phyloP scores from a whole-genome alignment of 2,797 vertebrate species.

The Acropternis orthonyx region DNA sequence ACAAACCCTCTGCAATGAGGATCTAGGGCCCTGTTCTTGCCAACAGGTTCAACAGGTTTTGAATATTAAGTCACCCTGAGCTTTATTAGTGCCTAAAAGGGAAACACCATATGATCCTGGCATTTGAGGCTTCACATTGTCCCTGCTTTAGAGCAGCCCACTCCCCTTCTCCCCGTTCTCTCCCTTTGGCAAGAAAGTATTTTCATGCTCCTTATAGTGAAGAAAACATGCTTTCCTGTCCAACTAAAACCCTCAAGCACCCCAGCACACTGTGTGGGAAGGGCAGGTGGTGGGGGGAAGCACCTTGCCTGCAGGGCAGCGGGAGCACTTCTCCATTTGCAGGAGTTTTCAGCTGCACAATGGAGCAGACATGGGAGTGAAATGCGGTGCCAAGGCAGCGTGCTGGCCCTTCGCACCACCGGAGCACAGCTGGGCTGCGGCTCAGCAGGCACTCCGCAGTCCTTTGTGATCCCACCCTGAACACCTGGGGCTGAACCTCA shows the following conservation, averaged over 20 bases:
- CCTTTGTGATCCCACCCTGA: not conserved
- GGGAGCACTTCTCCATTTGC: accelerated
- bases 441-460: not conserved
- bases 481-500: not conserved
- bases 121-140: not conserved
- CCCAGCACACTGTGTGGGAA: not conserved
- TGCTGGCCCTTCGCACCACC: not conserved
- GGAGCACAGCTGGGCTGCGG: not conserved
- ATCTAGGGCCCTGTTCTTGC: slow-evolving; percentile 4
- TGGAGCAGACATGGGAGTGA: accelerated
- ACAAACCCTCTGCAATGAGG: not conserved
- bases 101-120: not conserved
- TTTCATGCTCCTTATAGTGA: not conserved
- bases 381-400: not conserved
- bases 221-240: not conserved
- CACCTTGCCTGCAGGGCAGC: not conserved
- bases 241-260: not conserved
- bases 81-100: not conserved
- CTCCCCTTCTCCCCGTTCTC: not conserved
- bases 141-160: not conserved
- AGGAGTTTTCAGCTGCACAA: not conserved
- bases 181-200: not conserved
- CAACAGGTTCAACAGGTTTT: slow-evolving; percentile 66
- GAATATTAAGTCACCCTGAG: not conserved
- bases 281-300: not conserved